Evolutionary conservation across 2,888 invertebrate genomes (phyloP), one percentile per base, ranked within the genome.

Genomic region (Hirtodrosophila alboralis): DNA sequence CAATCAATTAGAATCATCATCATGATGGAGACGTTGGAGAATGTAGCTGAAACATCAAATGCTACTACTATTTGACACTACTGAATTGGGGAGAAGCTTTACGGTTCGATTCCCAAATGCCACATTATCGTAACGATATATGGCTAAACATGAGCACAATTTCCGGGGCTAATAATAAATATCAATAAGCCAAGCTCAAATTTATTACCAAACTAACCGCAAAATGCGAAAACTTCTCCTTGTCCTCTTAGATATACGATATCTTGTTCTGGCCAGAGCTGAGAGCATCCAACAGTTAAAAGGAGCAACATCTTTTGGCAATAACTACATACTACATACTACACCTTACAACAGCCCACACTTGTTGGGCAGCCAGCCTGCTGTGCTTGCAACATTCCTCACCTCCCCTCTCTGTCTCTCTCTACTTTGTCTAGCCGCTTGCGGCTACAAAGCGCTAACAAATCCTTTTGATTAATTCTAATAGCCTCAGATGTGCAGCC

Each of bases 381-480:
- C 9, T 6, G 0, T n/a, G 5, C 18, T 12, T n/a, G n/a, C 21
- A 31, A 7, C 33, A 21, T 16, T 16, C 31, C 14, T 14, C 5
- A 4, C 2, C 43, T n/a, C 10, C 10, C 7, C 38, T 7, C 4
- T 7, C 2, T 8, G 8, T 36, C 30, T n/a, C 9, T 36, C 30
- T 34, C 33, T 13, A 41, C n/a, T n/a, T n/a, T 30, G 36, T 37
- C 26, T 16, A 44, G 18, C 38, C 65, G 80, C 77, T 66, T 65
- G 58, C 44, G 70, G 77, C 43, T 59, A 45, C 48, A 71, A 65
- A 69, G 66, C 66, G 76, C 76, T 60, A 69, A 65, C 66, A 84
- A 85, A 84, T 85, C 83, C 83, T 78, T 85, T 75, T 84, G 83
- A 84, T 84, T 85, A 84, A 84, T 84, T 84, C 84, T 84, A 84